Base-by-base conservation (phyloP, 1,140 invertebrate species). In the Lucilia cuprina region DNA sequence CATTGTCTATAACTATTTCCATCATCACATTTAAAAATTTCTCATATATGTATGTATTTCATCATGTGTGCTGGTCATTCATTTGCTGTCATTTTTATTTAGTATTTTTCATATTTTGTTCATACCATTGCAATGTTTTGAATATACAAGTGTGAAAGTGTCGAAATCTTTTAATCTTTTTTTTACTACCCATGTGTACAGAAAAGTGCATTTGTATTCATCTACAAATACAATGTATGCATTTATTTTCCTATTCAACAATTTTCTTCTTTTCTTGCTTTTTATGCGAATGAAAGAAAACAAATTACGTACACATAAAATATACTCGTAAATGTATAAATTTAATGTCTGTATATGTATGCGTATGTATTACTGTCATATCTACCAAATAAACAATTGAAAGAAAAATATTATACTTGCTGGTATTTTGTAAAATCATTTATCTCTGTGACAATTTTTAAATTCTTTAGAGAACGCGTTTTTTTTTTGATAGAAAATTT, bases 291-390 rank as follows among this genome's bases (percentile, higher is more conserved):
- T 41, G 10, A 3, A 41, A 41, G 41, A 41, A 41, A 41, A 30
- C 1, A 41, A 41, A 41, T 5, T 41, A 41, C 10, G 7, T 41
- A 41, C 41, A 41, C 41, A 41, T 41, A 41, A 41, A 41, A 41
- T 41, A 41, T 8, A 41, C 41, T 41, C 10, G 41, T 41, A 41
- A 41, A 41, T 41, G 10, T 41, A 41, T 41, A 41, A 41, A 7
- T 41, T 74, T 0, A 12, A 13, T 21, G 2, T 21, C 2, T 74
- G n/a, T 0, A 30, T 21, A 12, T 74, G 5, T 30, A 7, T 74
- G 70, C 70, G 19, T 41, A 77, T 77, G 74, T 77, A 77, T 41
- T 34, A 77, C 30, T 77, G 74, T 77, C 74, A 41, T 41, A 77
- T 77, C 34, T 55, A 55, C 50, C 12, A 55, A 10, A 41, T 41